These are phyloP conservation scores for Dimorphilus gyrociliatus DNA, from an alignment of 2,888 invertebrate genomes.

Conservation along the genomic window DNA sequence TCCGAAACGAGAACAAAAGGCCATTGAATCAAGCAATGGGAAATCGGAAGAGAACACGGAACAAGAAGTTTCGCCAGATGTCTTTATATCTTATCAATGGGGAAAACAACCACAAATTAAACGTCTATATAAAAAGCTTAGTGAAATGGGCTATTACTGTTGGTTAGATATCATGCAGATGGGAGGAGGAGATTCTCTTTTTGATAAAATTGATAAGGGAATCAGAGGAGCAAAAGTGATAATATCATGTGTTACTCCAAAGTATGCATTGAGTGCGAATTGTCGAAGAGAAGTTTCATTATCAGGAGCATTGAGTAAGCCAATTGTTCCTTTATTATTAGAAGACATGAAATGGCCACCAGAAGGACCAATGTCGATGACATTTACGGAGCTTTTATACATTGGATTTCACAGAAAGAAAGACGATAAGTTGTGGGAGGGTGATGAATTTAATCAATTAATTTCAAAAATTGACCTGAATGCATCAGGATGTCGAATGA, in stretches of 20 bases:
- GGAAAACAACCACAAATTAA: constrained; percentile 27
- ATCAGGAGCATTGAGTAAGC: constrained; percentile 27
- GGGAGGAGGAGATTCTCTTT: constrained; percentile 34
- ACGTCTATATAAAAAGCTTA: constrained; percentile 19
- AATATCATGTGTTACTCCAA: constrained; percentile 27
- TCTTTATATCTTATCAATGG: constrained; percentile 35
- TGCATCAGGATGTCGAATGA: no score
- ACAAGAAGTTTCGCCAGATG: no score
- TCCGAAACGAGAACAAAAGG: no score
- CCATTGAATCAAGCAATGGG: no score
- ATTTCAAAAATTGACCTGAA: no score
- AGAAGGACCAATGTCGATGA: constrained; percentile 30
- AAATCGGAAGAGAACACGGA: no score
- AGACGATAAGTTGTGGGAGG: no score
- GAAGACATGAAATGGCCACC: constrained; percentile 30
- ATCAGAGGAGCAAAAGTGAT: constrained; percentile 22
- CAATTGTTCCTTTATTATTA: constrained; percentile 27
- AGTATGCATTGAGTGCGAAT: constrained; percentile 29
- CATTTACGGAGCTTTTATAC: constrained; percentile 24
- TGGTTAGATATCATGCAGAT: constrained; percentile 35
- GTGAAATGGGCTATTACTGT: constrained; percentile 18
- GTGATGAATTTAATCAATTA: no score
- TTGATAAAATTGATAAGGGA: constrained; percentile 31
- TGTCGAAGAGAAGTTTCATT: constrained; percentile 30
- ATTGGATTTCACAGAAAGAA: constrained; percentile 20